A percentile compares a stretch with the other conserved stretches of the same genome.
Conservation (phyloP, 2,797 vertebrate species). For the Tokudaia muenninki region DNA sequence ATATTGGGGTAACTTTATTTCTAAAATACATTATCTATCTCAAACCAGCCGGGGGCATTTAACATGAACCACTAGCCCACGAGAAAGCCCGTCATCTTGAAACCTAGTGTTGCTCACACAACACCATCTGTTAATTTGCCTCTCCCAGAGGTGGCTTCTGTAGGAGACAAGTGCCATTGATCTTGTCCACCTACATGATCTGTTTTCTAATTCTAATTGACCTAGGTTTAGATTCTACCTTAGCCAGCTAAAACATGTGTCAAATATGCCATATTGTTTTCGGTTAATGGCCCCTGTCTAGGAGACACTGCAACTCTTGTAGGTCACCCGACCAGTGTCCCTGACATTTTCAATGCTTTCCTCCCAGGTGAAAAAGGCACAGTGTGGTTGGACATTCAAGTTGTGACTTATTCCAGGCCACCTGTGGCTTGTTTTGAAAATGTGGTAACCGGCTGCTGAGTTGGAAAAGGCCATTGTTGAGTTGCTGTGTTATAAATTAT, state of each 20-base stretch:
- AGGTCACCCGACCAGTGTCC: conserved; percentile 64
- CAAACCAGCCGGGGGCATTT: neutral
- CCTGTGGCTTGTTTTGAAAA: conserved; percentile 61
- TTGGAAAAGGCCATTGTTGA: conserved; percentile 45
- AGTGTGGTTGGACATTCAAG: conserved; percentile 47
- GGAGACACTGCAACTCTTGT: conserved; percentile 62
- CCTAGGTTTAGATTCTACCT: conserved; percentile 53
- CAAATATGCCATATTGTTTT: conserved; percentile 79
- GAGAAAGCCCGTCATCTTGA: neutral
- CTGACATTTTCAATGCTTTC: conserved; percentile 70
- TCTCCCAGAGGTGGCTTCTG: neutral
- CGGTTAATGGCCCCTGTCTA: conserved; percentile 77
- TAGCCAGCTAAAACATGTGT: conserved; percentile 76
- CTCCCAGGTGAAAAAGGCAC: conserved; percentile 59
- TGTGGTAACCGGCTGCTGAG: conserved; percentile 44
- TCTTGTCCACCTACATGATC: neutral
- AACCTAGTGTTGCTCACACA: neutral
- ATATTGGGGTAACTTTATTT: neutral
- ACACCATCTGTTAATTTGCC: neutral
- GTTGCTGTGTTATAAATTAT: neutral
- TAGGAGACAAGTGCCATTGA: neutral
- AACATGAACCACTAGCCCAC: no score
- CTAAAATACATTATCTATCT: neutral
- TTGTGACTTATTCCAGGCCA: conserved; percentile 53
- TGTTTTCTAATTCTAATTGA: conserved; percentile 41